Conservation (phyloP, 2,797 vertebrate species). For the Oreochromis grahami region DNA sequence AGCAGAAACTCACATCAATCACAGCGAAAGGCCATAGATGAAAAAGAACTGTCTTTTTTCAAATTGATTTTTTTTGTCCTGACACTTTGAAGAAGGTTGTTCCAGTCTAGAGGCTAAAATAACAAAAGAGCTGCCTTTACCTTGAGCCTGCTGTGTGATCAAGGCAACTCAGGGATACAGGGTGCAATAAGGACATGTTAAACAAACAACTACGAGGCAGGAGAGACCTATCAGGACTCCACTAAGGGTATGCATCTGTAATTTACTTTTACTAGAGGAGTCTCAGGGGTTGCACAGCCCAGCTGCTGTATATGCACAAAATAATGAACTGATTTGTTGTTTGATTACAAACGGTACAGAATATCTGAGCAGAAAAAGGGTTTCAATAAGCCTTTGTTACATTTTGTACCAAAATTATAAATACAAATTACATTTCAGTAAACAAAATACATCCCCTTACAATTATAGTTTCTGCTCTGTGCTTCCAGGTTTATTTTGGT, state of each 20-base stretch:
- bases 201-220: neutral
- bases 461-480: neutral
- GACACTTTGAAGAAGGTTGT: conserved; percentile 24
- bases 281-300: neutral
- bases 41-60: neutral
- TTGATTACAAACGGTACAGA: neutral
- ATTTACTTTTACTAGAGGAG: neutral
- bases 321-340: neutral
- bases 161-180: neutral
- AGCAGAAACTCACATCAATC: conserved; percentile 19
- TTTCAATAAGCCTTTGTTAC: neutral
- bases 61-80: neutral
- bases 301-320: neutral
- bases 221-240: neutral
- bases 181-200: neutral
- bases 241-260: neutral
- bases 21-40: neutral
- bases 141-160: neutral
- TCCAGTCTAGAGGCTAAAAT: conserved; percentile 7
- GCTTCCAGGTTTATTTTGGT: neutral
- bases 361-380: neutral
- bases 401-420: neutral
- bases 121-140: conserved; percentile 1
- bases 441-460: neutral
- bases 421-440: neutral